phyloP scores from a whole-genome alignment of 2,888 invertebrate genomes.

The Bellardia bayeri region DNA sequence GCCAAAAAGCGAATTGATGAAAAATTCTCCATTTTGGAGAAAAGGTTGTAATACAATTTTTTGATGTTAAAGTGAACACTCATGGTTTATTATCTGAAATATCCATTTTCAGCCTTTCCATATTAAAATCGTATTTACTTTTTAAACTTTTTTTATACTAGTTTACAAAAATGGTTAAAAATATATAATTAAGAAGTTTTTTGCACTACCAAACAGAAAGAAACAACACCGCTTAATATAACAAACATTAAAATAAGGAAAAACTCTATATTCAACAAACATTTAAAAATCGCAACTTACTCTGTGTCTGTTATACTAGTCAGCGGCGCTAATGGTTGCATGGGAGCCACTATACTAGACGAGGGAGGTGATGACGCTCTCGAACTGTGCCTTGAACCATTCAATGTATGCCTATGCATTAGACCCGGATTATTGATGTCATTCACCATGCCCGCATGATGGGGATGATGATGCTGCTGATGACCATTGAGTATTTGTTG shows the following conservation, averaged over 20 bases:
- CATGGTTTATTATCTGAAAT: too few relatives aligned
- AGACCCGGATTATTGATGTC: conserved; percentile 86
- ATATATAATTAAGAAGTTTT: not conserved
- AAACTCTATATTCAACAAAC: conserved; percentile 21
- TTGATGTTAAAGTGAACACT: too few relatives aligned
- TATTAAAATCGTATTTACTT: conserved; percentile 41
- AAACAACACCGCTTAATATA: conserved; percentile 62
- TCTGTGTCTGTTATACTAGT: conserved; percentile 88
- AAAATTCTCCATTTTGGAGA: too few relatives aligned
- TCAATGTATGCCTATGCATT: conserved; percentile 79
- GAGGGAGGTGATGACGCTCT: conserved; percentile 84
- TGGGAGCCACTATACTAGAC: conserved; percentile 85
- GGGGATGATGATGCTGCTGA: conserved; percentile 66
- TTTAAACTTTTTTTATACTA: not conserved
- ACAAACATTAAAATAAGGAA: conserved; percentile 51
- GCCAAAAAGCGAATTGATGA: too few relatives aligned
- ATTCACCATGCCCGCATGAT: conserved; percentile 80
- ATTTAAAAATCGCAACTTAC: conserved; percentile 84
- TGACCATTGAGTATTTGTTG: conserved; percentile 76
- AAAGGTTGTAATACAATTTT: too few relatives aligned
- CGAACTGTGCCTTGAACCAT: conserved; percentile 81
- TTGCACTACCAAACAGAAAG: conserved; percentile 50
- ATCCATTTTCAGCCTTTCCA: conserved; percentile 5
- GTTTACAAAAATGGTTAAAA: not conserved
- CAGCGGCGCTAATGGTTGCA: conserved; percentile 86